phyloP scores from a whole-genome alignment of 2,113 vertebrate species.

The Nothocercus nigrocapillus region DNA sequence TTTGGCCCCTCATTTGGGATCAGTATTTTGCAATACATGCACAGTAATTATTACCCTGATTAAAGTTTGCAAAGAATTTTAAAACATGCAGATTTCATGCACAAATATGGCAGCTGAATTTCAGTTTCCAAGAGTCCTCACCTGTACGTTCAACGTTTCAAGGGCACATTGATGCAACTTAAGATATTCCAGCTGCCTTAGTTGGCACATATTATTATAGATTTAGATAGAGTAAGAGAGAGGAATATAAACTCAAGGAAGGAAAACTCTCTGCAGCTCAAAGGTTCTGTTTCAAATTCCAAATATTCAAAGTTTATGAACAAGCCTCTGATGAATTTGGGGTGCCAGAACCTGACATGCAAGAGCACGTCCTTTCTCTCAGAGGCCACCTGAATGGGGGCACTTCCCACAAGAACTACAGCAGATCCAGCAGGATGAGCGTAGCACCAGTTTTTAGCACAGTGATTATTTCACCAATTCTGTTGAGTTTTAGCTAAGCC shows the following conservation, averaged over 20 bases:
- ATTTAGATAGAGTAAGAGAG: background rate
- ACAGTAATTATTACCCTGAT: slow-evolving; percentile 25
- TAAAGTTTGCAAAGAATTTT: slow-evolving; percentile 12
- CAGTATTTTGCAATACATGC: slow-evolving; percentile 23
- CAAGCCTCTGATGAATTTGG: background rate
- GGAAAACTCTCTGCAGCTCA: slow-evolving; percentile 48
- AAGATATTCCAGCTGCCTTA: background rate
- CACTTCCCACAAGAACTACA: slow-evolving; percentile 13
- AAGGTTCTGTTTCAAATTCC: slow-evolving; percentile 1
- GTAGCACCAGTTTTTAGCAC: background rate
- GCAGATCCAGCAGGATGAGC: slow-evolving; percentile 20
- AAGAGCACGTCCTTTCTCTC: background rate
- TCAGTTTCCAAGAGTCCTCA: slow-evolving; percentile 26
- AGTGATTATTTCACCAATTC: slow-evolving; percentile 1
- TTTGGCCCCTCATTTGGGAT: slow-evolving; percentile 19
- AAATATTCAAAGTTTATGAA: background rate
- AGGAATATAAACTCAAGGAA: background rate
- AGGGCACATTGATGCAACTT: background rate
- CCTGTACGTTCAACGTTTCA: background rate
- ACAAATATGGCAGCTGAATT: background rate
- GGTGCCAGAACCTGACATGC: background rate
- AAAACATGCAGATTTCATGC: slow-evolving; percentile 51
- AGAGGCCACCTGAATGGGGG: background rate
- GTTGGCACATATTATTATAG: background rate
- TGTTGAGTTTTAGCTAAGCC: background rate